These are phyloP conservation scores for Podarcis siculus DNA, from an alignment of 2,797 vertebrate species.

Conservation along the genomic window DNA sequence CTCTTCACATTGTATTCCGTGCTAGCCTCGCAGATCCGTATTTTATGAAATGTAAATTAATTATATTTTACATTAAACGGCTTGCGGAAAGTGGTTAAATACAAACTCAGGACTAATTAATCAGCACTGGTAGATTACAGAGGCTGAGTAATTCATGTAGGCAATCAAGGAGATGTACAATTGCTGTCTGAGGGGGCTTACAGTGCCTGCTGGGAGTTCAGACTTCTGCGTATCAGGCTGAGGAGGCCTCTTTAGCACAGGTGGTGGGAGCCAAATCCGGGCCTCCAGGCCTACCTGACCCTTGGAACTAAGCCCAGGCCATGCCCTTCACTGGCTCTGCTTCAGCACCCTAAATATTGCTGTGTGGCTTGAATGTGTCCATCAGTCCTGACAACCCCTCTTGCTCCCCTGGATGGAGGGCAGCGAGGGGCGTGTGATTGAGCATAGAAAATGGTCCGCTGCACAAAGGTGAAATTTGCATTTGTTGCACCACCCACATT, in stretches of 20 bases:
- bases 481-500: background rate
- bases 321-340: too few species aligned
- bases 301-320: too few species aligned
- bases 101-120: constrained; percentile 62
- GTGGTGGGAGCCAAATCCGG: background rate
- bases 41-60: constrained; percentile 64
- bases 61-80: constrained; percentile 58
- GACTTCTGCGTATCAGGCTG: background rate
- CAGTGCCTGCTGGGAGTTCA: background rate
- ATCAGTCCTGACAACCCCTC: too few species aligned
- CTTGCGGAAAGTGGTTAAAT: constrained; percentile 56
- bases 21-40: constrained; percentile 62
- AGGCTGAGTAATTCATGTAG: constrained; percentile 31
- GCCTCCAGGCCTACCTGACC: too few species aligned
- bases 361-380: too few species aligned
- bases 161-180: constrained; percentile 33
- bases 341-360: too few species aligned
- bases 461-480: too few species aligned
- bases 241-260: background rate
- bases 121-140: constrained; percentile 33
- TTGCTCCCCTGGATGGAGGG: too few species aligned
- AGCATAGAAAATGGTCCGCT: too few species aligned
- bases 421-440: too few species aligned
- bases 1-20: constrained; percentile 60
- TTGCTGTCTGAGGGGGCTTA: background rate